Percentiles rank a stretch among this genome's conserved stretches.
phyloP scores from a whole-genome alignment of 1,140 invertebrate species.

The Drosophila tropicalis region DNA sequence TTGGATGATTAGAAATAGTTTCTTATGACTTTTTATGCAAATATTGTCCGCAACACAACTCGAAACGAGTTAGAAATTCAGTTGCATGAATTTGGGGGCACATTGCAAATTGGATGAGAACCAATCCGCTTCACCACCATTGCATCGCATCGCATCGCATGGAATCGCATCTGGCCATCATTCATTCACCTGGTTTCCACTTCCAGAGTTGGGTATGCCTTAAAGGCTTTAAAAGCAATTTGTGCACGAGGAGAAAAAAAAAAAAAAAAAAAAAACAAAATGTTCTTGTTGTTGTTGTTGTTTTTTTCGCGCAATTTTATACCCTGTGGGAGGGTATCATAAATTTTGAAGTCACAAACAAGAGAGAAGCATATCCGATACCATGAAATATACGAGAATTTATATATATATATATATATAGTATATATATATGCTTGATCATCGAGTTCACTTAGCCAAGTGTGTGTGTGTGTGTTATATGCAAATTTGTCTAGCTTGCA shows the following conservation, averaged over 20 bases:
- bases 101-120: constrained; percentile 60
- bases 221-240: constrained; percentile 81
- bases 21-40: constrained; percentile 63
- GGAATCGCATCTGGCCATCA: constrained; percentile 3
- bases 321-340: constrained; percentile 5
- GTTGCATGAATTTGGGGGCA: constrained; percentile 65
- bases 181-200: constrained; percentile 21
- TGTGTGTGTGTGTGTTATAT: not conserved
- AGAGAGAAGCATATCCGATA: constrained; percentile 2
- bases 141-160: not conserved
- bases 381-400: not conserved
- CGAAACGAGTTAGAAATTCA: constrained; percentile 38
- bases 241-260: constrained; percentile 25
- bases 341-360: not conserved
- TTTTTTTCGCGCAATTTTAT: constrained; percentile 10
- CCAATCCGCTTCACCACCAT: constrained; percentile 5
- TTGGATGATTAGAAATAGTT: not conserved
- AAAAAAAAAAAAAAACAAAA: not conserved
- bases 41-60: constrained; percentile 39
- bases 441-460: no score
- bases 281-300: not conserved
- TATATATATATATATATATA: not conserved
- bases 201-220: constrained; percentile 41
- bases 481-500: constrained; percentile 1
- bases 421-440: not conserved